Conservation (phyloP, 1,140 invertebrate species). For the Lucilia sericata region DNA sequence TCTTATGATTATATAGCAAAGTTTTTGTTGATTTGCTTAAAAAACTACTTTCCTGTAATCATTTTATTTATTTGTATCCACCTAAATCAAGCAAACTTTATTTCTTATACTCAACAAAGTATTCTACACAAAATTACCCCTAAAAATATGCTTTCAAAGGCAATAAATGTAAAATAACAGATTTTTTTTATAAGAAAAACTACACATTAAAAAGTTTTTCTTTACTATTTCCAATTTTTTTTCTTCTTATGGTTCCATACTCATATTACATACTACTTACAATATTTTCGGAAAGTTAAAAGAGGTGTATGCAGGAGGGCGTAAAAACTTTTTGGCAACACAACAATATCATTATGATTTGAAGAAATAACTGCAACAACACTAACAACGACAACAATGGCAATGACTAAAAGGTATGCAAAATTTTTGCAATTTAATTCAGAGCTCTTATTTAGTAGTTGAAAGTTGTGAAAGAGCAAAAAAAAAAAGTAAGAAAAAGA, state of each 20-base stretch:
- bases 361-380: not conserved
- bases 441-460: not conserved
- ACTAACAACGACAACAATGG: too few relatives aligned
- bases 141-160: constrained; percentile 6
- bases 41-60: constrained; percentile 10
- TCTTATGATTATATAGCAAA: not conserved
- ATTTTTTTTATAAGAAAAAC: not conserved
- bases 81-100: constrained; percentile 11
- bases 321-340: constrained; percentile 11
- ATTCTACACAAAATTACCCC: not conserved
- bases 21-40: constrained; percentile 9
- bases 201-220: constrained; percentile 12
- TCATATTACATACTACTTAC: not conserved
- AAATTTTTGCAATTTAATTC: constrained; percentile 2
- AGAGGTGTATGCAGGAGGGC: not conserved
- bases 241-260: not conserved
- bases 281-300: not conserved
- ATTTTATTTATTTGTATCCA: constrained; percentile 12
- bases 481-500: too few relatives aligned
- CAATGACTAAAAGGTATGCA: constrained; percentile 16
- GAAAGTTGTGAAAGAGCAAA: too few relatives aligned
- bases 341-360: constrained; percentile 17
- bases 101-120: not conserved
- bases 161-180: constrained; percentile 1
- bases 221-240: not conserved